A percentile compares a stretch with the other conserved stretches of the same genome.
These are phyloP conservation scores for Anodontia alba DNA, from an alignment of 2,888 invertebrate species.

Conservation along the genomic window DNA sequence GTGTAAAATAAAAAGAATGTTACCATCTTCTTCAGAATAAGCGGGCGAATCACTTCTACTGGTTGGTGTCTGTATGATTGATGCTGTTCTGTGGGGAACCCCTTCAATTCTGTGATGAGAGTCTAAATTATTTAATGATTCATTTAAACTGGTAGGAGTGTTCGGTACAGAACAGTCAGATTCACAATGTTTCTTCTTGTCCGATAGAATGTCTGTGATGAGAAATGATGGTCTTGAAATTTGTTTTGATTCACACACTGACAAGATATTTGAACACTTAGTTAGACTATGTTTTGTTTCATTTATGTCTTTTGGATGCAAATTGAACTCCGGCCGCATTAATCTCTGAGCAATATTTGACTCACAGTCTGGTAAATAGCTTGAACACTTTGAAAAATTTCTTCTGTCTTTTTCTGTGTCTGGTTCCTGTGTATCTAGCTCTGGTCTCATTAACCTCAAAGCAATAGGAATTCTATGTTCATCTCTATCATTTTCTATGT, in stretches of 20 bases:
- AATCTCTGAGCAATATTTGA: slow-evolving; percentile 13
- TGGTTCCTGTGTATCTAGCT: not conserved
- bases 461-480: not conserved
- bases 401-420: not conserved
- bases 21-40: slow-evolving; percentile 53
- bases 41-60: slow-evolving; percentile 37
- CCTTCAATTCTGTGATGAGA: slow-evolving; percentile 14
- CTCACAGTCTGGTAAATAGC: not conserved
- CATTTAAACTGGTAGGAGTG: slow-evolving; percentile 15
- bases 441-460: slow-evolving; percentile 2
- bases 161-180: not conserved
- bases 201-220: slow-evolving; percentile 71
- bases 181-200: slow-evolving; percentile 36
- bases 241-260: slow-evolving; percentile 27
- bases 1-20: not conserved
- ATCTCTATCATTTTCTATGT: slow-evolving; percentile 33
- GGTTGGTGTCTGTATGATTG: slow-evolving; percentile 33
- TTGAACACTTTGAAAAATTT: not conserved
- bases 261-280: slow-evolving; percentile 13
- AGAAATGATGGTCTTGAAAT: slow-evolving; percentile 66
- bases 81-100: not conserved
- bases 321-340: not conserved
- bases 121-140: not conserved
- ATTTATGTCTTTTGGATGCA: not conserved
- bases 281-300: not conserved